Evolutionary conservation across 2,113 vertebrate genomes (phyloP).

Genomic region (Chrysemys picta): DNA sequence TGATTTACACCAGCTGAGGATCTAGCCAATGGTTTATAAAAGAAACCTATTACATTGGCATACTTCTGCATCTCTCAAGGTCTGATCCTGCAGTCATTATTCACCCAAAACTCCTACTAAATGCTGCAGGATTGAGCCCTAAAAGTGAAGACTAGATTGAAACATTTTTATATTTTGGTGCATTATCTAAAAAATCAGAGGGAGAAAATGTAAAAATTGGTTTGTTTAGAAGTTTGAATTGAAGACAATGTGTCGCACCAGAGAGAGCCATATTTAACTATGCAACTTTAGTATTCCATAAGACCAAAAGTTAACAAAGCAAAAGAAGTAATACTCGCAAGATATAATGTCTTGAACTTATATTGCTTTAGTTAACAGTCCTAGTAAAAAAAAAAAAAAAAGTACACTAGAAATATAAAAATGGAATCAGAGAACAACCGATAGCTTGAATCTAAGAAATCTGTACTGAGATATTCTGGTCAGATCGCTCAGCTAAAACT

Average conservation of each 20-base stretch:
- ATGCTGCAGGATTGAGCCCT: not conserved
- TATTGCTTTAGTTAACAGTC: not conserved
- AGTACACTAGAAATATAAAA: not conserved
- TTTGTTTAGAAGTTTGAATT: not conserved
- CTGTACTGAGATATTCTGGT: not conserved
- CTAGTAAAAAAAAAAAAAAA: accelerated
- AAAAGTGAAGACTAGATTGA: not conserved
- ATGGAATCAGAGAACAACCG: not conserved
- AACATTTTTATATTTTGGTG: not conserved
- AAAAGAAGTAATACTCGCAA: not conserved
- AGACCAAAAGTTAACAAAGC: not conserved
- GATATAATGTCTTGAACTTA: not conserved
- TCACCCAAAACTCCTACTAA: not conserved
- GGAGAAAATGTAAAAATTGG: not conserved
- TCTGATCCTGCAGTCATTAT: slow-evolving; percentile 8
- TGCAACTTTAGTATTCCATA: not conserved
- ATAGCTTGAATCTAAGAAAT: not conserved
- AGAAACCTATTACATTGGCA: not conserved
- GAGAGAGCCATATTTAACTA: not conserved
- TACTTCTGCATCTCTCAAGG: not conserved
- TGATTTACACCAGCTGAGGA: not conserved
- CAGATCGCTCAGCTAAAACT: not conserved
- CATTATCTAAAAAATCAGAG: not conserved
- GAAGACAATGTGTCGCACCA: not conserved
- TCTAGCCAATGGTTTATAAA: not conserved